Conservation (phyloP, 2,113 vertebrate species). For the Xenus cinereus region DNA sequence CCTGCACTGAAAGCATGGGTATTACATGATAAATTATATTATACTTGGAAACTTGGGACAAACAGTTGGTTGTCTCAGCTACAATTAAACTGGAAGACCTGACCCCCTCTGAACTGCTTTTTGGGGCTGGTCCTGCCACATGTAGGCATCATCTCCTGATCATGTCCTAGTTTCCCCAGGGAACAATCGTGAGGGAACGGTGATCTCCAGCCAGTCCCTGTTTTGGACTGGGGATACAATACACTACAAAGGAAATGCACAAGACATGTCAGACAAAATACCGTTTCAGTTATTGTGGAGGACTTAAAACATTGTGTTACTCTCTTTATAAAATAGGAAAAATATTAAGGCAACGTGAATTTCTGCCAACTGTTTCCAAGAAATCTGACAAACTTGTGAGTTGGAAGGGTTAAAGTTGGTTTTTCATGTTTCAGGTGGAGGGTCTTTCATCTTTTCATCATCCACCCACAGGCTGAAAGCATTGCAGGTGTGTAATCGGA, state of each 20-base stretch:
- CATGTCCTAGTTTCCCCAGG: not conserved
- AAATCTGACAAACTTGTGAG: not conserved
- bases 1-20: not conserved
- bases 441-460: not conserved
- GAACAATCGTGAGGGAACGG: fast-evolving
- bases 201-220: not conserved
- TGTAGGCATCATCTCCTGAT: not conserved
- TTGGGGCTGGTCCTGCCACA: not conserved
- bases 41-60: not conserved
- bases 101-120: not conserved
- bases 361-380: not conserved
- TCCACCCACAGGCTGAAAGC: not conserved
- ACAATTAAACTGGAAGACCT: not conserved
- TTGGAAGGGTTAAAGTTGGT: not conserved
- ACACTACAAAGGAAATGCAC: not conserved
- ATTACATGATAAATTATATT: not conserved
- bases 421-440: not conserved
- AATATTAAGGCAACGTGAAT: not conserved
- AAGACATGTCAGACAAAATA: not conserved
- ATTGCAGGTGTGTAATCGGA: not conserved
- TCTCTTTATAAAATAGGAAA: not conserved
- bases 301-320: not conserved
- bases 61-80: not conserved
- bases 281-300: not conserved
- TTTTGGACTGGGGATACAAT: not conserved